Conservation (phyloP, 2,888 invertebrate genomes). For the Merodon equestris region DNA sequence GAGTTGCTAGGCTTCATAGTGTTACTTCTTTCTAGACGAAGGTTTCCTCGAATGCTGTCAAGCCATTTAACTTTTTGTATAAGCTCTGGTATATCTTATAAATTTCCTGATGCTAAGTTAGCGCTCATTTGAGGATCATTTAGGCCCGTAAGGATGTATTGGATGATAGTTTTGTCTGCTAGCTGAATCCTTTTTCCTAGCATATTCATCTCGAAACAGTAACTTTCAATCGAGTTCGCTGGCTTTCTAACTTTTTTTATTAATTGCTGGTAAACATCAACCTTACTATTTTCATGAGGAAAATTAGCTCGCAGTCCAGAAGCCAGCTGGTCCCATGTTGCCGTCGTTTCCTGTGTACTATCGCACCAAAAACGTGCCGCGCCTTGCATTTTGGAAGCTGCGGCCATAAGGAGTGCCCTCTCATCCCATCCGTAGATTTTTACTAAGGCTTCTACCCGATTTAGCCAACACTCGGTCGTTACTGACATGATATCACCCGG, state of each 20-base stretch:
- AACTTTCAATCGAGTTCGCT: conserved; percentile 3
- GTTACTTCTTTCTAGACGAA: no score
- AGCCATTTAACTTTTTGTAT: neutral
- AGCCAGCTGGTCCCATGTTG: neutral
- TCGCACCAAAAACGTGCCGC: conserved; percentile 18
- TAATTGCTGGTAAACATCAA: conserved; percentile 8
- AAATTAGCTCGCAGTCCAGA: neutral
- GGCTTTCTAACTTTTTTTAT: conserved; percentile 1
- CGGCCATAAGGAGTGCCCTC: conserved; percentile 13
- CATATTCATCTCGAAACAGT: conserved; percentile 8
- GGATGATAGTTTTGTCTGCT: neutral
- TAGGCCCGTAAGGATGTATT: neutral
- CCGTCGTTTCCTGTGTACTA: neutral
- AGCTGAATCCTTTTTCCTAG: neutral
- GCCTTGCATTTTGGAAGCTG: conserved; percentile 17
- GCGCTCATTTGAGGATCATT: neutral
- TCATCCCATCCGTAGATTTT: no score
- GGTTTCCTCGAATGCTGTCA: neutral
- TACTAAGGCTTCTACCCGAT: no score
- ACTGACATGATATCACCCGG: no score
- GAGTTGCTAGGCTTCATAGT: no score
- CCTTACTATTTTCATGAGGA: conserved; percentile 6
- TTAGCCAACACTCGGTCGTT: no score
- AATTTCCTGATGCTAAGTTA: neutral
- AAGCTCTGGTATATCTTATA: neutral